Percentiles rank a stretch among this genome's conserved stretches.
Evolutionary conservation across 2,113 vertebrate genomes (phyloP).

Genomic region (Heptranchias perlo): DNA sequence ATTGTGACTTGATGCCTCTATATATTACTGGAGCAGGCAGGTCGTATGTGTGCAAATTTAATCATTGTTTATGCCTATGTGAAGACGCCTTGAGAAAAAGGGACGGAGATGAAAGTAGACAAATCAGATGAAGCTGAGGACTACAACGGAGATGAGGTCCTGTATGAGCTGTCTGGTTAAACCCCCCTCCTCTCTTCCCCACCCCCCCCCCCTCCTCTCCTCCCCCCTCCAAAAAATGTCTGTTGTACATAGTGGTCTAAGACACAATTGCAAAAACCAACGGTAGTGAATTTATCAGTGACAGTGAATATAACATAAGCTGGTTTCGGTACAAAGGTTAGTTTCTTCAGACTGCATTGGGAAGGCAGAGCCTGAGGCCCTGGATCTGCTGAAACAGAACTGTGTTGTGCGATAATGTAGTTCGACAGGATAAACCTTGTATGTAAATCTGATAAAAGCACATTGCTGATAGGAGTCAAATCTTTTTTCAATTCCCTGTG

Average conservation of each 20-base stretch:
- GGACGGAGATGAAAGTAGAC: constrained; percentile 29
- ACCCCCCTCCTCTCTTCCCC: not conserved
- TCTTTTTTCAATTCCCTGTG: not conserved
- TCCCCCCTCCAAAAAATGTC: not conserved
- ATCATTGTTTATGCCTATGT: constrained; percentile 8
- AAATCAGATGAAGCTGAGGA: constrained; percentile 1
- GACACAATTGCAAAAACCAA: not conserved
- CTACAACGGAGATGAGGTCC: not conserved
- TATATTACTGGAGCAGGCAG: constrained; percentile 18
- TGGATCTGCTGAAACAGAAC: not conserved
- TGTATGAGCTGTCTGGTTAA: not conserved
- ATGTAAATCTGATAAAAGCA: constrained; percentile 19
- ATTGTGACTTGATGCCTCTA: constrained; percentile 32
- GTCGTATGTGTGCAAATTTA: constrained; percentile 35
- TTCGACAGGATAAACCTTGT: constrained; percentile 13
- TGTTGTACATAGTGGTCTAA: not conserved
- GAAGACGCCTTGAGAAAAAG: not conserved
- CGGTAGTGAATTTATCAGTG: too few relatives aligned
- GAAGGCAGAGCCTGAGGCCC: not conserved
- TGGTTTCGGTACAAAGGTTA: constrained; percentile 6
- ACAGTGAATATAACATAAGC: constrained; percentile 12
- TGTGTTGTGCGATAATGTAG: not conserved
- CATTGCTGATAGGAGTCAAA: not conserved
- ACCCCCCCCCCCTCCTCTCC: not conserved
- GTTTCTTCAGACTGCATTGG: not conserved